Conservation (phyloP, 2,888 invertebrate species). For the Ernsta delagoae region DNA sequence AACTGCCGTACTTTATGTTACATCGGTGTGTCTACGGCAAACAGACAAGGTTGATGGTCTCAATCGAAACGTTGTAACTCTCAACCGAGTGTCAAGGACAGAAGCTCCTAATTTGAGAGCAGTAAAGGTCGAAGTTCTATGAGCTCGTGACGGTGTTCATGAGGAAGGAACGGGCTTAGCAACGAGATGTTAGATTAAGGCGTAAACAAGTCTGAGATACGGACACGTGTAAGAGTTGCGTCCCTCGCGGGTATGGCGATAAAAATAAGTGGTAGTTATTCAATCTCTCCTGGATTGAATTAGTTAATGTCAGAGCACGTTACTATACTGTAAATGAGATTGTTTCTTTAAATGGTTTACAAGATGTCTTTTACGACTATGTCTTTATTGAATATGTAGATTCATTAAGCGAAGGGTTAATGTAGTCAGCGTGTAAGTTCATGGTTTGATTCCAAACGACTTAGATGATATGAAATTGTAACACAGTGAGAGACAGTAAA, state of each 20-base stretch:
- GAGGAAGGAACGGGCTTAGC: slow-evolving; percentile 38
- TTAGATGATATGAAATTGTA: no score
- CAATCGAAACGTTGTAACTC: slow-evolving; percentile 25
- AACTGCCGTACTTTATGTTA: slow-evolving; percentile 51
- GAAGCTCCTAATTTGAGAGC: slow-evolving; percentile 1
- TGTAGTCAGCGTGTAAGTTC: background rate
- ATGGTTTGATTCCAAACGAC: background rate
- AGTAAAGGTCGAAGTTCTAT: slow-evolving; percentile 4
- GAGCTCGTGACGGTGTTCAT: background rate
- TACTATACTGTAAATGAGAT: background rate
- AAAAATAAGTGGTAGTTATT: slow-evolving; percentile 41
- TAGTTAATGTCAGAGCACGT: slow-evolving; percentile 7
- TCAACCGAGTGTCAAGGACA: background rate
- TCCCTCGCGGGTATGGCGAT: slow-evolving; percentile 40
- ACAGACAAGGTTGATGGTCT: slow-evolving; percentile 39
- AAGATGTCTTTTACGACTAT: background rate
- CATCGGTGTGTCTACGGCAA: slow-evolving; percentile 51
- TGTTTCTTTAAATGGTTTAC: background rate
- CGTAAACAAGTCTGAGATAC: slow-evolving; percentile 55
- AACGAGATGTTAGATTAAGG: slow-evolving; percentile 56
- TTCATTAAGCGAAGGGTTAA: background rate
- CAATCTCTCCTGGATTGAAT: slow-evolving; percentile 12
- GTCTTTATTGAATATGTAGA: background rate
- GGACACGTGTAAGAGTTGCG: slow-evolving; percentile 50
- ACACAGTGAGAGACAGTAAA: no score